These are phyloP conservation scores for Caenorhabditis virilis DNA, from an alignment of 2,888 invertebrate genomes.

Conservation along the genomic window DNA sequence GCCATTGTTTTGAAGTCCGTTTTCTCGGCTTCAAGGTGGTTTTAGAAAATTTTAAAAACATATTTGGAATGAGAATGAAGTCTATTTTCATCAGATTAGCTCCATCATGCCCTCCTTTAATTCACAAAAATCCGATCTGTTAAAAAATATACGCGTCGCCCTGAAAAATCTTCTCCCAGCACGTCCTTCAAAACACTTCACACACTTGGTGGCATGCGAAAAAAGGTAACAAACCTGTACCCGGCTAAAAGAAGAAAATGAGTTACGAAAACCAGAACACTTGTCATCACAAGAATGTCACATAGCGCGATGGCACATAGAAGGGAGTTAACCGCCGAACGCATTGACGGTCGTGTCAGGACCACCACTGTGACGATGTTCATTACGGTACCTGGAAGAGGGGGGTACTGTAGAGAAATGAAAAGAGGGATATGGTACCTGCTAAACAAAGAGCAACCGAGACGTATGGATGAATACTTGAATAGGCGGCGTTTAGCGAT, in stretches of 20 bases:
- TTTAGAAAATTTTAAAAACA: no score
- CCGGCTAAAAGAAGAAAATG: conserved; percentile 62
- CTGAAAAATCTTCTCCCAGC: background rate
- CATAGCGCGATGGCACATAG: conserved; percentile 66
- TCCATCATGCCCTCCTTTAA: background rate
- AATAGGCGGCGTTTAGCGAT: conserved; percentile 52
- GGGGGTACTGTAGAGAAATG: background rate
- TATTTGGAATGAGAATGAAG: no score
- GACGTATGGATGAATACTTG: conserved; percentile 61
- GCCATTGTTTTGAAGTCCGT: no score
- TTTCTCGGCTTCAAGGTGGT: no score
- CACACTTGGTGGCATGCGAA: background rate
- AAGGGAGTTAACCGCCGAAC: conserved; percentile 56
- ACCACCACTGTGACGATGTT: conserved; percentile 64
- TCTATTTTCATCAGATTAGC: background rate
- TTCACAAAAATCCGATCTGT: background rate
- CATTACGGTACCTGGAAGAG: conserved; percentile 57
- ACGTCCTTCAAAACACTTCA: background rate
- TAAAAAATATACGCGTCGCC: background rate
- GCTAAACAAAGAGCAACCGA: conserved; percentile 60
- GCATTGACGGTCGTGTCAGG: conserved; percentile 63
- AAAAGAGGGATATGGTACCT: conserved; percentile 39
- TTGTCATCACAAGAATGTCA: conserved; percentile 65
- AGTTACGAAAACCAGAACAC: conserved; percentile 59
- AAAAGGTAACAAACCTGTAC: conserved; percentile 39